Evolutionary conservation across 2,113 vertebrate genomes (phyloP), one percentile per base, ranked within the genome.

Genomic region (Pomatostomus ruficeps): DNA sequence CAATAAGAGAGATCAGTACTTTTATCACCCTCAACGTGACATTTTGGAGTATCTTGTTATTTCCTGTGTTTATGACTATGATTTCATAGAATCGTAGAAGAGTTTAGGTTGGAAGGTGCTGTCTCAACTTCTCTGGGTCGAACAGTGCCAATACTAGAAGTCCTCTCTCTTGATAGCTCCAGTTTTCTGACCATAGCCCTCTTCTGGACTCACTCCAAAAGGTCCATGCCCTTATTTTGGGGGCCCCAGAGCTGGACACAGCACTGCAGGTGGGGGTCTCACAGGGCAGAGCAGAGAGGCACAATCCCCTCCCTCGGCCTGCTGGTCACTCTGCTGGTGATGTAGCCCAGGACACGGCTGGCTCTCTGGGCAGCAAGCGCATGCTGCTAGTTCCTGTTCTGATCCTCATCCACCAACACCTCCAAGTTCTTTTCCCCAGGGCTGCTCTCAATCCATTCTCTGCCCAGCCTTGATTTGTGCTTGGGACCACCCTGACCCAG

Each of bases 31-130:
- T 82, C 85, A 79, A 26, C 1, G 3, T 88, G 78, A 91, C 81
- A 91, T 72, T 89, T 89, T 55, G 35, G 58, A 76, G 29, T 94
- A 43, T 89, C 79, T 88, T 94, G 62, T 82, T 95, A 88, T 82
- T 91, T 85, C 42, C 75, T 54, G 23, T 73, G 77, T 93, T 95
- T 95, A 89, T 81, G 77, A 79, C 49, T 87, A 68, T 76, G 75
- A n/a, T 68, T 80, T 77, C 28, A 83, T 33, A 43, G 46, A 83
- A 62, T 54, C 25, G 20, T 42, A 13, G 78, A 31, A 35, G 22
- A 18, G 10, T 49, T 70, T 83, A 55, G 14, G 22, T 70, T 70
- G 40, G 75, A 76, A 89, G 40, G 40, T 75, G 35, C 17, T 52
- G 21, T 42, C 42, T 65, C 42, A 35, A 9, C 10, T 81, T 59